Evolutionary conservation across 2,113 vertebrate genomes (phyloP).

Genomic region (Macrotus californicus): DNA sequence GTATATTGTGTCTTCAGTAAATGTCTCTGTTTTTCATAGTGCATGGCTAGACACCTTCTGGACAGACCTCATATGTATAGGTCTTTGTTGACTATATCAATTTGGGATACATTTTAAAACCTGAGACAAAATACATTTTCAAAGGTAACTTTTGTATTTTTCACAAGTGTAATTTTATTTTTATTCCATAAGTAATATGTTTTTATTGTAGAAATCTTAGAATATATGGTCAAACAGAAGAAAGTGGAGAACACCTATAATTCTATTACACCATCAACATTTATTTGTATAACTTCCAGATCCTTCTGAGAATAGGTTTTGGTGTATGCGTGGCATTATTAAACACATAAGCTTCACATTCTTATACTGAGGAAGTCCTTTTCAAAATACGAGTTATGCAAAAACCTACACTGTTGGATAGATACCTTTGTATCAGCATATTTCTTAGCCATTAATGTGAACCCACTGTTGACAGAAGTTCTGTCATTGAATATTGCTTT

Average conservation of each 20-base stretch:
- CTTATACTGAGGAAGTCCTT: not conserved
- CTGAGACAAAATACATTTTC: not conserved
- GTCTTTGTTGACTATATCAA: not conserved
- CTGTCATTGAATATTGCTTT: not conserved
- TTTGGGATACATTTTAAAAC: not conserved
- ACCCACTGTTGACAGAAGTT: not conserved
- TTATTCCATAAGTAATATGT: not conserved
- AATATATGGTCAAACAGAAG: not conserved
- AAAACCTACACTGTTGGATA: not conserved
- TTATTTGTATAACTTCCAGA: not conserved
- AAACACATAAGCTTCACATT: not conserved
- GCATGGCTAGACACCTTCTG: too few species aligned
- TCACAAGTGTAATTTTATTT: constrained; percentile 28
- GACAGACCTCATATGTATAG: not conserved
- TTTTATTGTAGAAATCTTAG: not conserved
- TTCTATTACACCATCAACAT: not conserved
- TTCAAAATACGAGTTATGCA: not conserved
- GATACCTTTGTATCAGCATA: not conserved
- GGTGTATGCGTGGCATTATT: not conserved
- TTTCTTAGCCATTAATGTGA: not conserved
- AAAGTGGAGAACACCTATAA: not conserved
- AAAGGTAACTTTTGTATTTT: not conserved
- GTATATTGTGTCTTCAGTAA: too few species aligned
- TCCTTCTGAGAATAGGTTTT: not conserved
- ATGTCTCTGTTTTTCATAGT: too few species aligned